phyloP scores from a whole-genome alignment of 2,888 invertebrate species.

The Magallana nippona region DNA sequence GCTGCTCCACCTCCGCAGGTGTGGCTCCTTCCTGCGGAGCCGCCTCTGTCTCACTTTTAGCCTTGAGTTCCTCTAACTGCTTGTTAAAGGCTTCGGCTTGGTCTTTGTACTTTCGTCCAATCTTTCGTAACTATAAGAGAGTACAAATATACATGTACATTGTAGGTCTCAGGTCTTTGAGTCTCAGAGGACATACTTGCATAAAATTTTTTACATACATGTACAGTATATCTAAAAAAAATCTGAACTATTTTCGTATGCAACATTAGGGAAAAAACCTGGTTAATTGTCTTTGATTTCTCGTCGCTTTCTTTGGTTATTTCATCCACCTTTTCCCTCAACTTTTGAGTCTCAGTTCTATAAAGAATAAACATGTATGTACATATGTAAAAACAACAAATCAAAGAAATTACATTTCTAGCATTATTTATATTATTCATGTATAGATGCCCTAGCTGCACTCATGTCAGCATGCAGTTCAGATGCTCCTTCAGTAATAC shows the following conservation, averaged over 20 bases:
- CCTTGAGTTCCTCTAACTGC: slow-evolving; percentile 79
- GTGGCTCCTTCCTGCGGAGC: slow-evolving; percentile 58
- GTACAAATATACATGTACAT: not conserved
- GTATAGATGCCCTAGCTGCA: too few species aligned
- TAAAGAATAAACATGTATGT: slow-evolving; percentile 16
- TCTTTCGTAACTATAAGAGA: slow-evolving; percentile 84
- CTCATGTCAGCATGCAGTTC: too few species aligned
- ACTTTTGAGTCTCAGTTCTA: slow-evolving; percentile 50
- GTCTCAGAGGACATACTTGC: too few species aligned
- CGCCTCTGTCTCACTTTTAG: slow-evolving; percentile 73
- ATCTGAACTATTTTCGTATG: not conserved
- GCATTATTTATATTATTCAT: too few species aligned
- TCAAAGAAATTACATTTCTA: too few species aligned
- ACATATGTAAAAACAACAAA: not conserved
- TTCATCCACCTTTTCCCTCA: slow-evolving; percentile 49
- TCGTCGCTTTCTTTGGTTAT: slow-evolving; percentile 85
- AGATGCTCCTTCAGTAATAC: not conserved
- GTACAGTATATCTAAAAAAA: too few species aligned
- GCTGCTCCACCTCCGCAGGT: slow-evolving; percentile 50
- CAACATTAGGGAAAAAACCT: slow-evolving; percentile 68
- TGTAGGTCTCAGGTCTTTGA: not conserved
- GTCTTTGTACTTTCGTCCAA: slow-evolving; percentile 95
- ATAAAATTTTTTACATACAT: too few species aligned
- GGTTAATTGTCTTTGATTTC: slow-evolving; percentile 83
- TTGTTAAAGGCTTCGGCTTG: slow-evolving; percentile 87